Percentiles rank a stretch among this genome's conserved stretches.
Conservation (phyloP, 2,888 invertebrate genomes). For the Dryobotodes eremita region DNA sequence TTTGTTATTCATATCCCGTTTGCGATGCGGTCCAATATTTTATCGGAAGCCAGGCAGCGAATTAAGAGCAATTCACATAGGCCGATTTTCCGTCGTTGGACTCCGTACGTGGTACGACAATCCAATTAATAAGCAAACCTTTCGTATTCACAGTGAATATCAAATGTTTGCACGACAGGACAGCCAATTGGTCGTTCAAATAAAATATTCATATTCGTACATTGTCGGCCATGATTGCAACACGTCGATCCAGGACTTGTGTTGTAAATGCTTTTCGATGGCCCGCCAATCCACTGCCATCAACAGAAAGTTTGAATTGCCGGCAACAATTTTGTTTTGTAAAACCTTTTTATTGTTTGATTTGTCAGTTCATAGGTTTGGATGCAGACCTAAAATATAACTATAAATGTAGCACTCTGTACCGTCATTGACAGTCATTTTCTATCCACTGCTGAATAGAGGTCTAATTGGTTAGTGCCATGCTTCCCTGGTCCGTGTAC, state of each 20-base stretch:
- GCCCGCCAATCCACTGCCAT: constrained; percentile 33
- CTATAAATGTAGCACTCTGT: too few relatives aligned
- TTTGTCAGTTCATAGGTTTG: background rate
- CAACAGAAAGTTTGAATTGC: constrained; percentile 36
- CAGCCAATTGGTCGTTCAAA: constrained; percentile 83
- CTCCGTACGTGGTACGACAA: constrained; percentile 82
- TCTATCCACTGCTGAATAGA: background rate
- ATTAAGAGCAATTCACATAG: constrained; percentile 87
- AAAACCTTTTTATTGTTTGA: constrained; percentile 11
- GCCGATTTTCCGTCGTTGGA: constrained; percentile 80
- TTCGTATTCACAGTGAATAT: constrained; percentile 87
- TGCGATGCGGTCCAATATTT: constrained; percentile 79
- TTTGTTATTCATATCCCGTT: constrained; percentile 80
- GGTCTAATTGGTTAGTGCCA: background rate
- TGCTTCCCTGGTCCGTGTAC: background rate
- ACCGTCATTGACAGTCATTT: background rate
- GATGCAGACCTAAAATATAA: background rate
- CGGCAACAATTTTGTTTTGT: constrained; percentile 24
- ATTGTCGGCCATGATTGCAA: constrained; percentile 79
- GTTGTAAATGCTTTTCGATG: constrained; percentile 61
- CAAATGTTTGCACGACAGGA: constrained; percentile 83
- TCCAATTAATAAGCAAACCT: constrained; percentile 89
- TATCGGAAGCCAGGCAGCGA: constrained; percentile 78
- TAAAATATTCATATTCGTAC: constrained; percentile 88
- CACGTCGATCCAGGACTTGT: constrained; percentile 54